These are phyloP conservation scores for Sisyra terminalis DNA, from an alignment of 2,888 invertebrate species.

Conservation along the genomic window DNA sequence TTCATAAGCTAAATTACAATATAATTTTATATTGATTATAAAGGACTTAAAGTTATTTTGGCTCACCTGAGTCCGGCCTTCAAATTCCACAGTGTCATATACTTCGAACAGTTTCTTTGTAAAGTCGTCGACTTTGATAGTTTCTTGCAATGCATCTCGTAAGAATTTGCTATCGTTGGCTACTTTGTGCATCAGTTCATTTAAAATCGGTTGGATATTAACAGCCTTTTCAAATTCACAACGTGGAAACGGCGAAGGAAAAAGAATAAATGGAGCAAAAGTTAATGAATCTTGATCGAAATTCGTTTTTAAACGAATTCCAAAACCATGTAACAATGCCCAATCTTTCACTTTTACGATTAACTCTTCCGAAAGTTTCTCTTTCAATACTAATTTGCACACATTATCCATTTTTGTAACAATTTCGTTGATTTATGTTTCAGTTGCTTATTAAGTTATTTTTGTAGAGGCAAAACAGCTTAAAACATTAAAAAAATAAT, in stretches of 20 bases:
- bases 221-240: constrained; percentile 59
- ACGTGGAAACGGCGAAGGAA: constrained; percentile 65
- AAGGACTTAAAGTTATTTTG: too few relatives aligned
- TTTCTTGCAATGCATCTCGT: constrained; percentile 52
- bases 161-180: constrained; percentile 68
- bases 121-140: constrained; percentile 76
- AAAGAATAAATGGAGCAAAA: constrained; percentile 63
- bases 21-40: too few relatives aligned
- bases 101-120: constrained; percentile 69
- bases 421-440: too few relatives aligned
- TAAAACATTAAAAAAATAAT: too few relatives aligned
- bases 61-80: constrained; percentile 66
- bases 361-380: constrained; percentile 42
- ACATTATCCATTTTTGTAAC: constrained; percentile 39
- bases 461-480: too few relatives aligned
- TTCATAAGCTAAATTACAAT: too few relatives aligned
- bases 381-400: constrained; percentile 46
- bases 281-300: constrained; percentile 51
- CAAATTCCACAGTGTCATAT: constrained; percentile 58
- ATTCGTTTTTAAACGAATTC: constrained; percentile 53
- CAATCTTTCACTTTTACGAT: constrained; percentile 65
- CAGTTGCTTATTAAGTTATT: too few relatives aligned
- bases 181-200: constrained; percentile 72
- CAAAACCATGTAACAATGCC: constrained; percentile 71
- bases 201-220: constrained; percentile 55